Base-by-base conservation (phyloP, 2,888 invertebrate species). In the Phortica okadai region DNA sequence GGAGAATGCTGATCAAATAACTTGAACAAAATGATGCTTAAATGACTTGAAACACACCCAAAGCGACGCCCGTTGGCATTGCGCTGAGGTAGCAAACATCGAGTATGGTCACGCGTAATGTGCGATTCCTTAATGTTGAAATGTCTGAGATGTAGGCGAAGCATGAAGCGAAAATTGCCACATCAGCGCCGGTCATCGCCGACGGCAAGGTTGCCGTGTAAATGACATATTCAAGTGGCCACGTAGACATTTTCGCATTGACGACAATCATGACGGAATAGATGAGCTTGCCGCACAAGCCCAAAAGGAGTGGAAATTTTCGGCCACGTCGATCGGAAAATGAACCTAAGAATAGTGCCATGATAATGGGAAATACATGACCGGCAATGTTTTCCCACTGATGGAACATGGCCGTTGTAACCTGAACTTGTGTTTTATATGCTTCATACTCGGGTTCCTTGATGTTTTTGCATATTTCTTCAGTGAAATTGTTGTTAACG, bases 141-240 rank as follows among this genome's bases (percentile, higher is more conserved):
- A 97, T 93, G 85, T 97, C 97, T 0, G 96, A 94, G 70, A 97
- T 93, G 89, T 97, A 97, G 0, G 96, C 93, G 87, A 96, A 96
- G 79, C 95, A 95, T 0, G 95, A 94, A 1, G 95, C 95, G 88
- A 96, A 96, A 82, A 96, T 95, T 0, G 96, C 95, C 58, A 96
- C 93, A 88, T 96, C 96, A 0, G 95, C 95, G 0, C 96, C 96
- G 0, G 96, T 94, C 69, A 96, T 85, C 0, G 95, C 95, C 91
- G 95, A 94, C 0, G 96, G 96, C 64, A 96, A 91, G 2, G 94
- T 94, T 0, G 96, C 96, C 1, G 95, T 94, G 83, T 94, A 96
- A 76, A 96, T 94, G 0, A 96, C 92, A 84, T 95, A 95, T 82
- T 96, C 94, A 42, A 96, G 89, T 0, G 96, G 95, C 96, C 96